Evolutionary conservation across 2,797 vertebrate genomes (phyloP).

Genomic region (Alfaro cultratus): DNA sequence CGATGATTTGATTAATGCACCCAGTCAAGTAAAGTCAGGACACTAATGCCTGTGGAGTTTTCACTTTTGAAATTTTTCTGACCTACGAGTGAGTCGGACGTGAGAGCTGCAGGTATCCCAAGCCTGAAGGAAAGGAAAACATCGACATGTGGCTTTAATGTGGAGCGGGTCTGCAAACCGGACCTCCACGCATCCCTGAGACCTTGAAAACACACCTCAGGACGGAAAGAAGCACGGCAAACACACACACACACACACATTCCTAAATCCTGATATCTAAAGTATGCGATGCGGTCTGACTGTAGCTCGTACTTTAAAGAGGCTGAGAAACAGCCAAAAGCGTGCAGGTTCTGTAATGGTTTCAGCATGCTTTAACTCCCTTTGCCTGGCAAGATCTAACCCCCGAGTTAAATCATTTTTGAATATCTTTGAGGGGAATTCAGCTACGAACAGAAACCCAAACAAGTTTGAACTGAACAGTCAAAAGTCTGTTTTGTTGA

Average conservation of each 20-base stretch:
- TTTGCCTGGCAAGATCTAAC: conserved; percentile 10
- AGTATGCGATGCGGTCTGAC: conserved; percentile 58
- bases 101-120: conserved; percentile 59
- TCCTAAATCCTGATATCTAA: conserved; percentile 68
- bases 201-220: conserved; percentile 83
- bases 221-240: conserved; percentile 67
- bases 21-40: conserved; percentile 16
- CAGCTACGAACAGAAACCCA: background rate
- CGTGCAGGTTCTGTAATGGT: conserved; percentile 32
- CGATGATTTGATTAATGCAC: conserved; percentile 37
- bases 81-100: background rate
- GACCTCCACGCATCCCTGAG: conserved; percentile 86
- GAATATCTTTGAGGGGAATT: conserved; percentile 15
- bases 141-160: conserved; percentile 89
- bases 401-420: conserved; percentile 11
- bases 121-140: conserved; percentile 69
- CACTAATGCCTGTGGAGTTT: background rate
- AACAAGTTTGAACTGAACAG: conserved; percentile 1
- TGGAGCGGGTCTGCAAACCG: conserved; percentile 85
- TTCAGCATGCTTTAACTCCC: conserved; percentile 36
- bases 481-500: background rate
- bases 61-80: background rate
- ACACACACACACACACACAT: conserved; percentile 76
- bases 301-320: conserved; percentile 40
- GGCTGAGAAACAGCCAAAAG: conserved; percentile 24